Percentiles rank a stretch among this genome's conserved stretches.
phyloP scores from a whole-genome alignment of 2,113 vertebrate species.

The Ramphastos sulfuratus region DNA sequence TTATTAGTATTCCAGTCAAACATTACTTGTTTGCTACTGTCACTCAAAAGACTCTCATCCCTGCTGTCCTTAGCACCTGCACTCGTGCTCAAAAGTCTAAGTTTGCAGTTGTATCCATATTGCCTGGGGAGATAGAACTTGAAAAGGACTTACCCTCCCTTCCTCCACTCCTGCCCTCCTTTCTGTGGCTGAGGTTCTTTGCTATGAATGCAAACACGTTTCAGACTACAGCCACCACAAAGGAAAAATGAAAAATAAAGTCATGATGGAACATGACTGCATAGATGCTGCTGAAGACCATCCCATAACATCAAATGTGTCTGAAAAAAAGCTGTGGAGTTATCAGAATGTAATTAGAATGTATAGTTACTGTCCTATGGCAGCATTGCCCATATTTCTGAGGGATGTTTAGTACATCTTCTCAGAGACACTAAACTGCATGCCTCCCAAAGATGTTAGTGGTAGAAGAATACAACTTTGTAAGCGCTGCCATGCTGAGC shows the following conservation, averaged over 20 bases:
- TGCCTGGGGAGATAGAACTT: not conserved
- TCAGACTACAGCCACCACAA: not conserved
- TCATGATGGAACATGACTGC: not conserved
- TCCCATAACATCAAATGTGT: not conserved
- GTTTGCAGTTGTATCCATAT: not conserved
- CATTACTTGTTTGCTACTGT: not conserved
- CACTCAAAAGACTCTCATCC: not conserved
- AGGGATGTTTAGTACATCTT: not conserved
- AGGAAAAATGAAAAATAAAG: not conserved
- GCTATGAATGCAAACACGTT: not conserved
- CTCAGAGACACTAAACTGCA: not conserved
- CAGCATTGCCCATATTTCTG: not conserved
- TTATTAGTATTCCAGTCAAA: not conserved
- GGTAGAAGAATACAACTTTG: not conserved
- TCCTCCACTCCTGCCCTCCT: not conserved
- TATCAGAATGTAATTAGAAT: not conserved
- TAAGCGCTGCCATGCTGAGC: not conserved
- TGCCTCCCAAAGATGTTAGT: not conserved
- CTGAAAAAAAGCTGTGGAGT: not conserved
- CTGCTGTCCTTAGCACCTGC: not conserved
- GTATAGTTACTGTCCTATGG: not conserved
- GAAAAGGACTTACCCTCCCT: not conserved
- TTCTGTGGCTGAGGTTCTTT: not conserved
- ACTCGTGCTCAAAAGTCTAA: not conserved
- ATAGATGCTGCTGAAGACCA: not conserved